These are phyloP conservation scores for Microctenopoma steveboyesi DNA, from an alignment of 2,797 vertebrate genomes.

Conservation along the genomic window DNA sequence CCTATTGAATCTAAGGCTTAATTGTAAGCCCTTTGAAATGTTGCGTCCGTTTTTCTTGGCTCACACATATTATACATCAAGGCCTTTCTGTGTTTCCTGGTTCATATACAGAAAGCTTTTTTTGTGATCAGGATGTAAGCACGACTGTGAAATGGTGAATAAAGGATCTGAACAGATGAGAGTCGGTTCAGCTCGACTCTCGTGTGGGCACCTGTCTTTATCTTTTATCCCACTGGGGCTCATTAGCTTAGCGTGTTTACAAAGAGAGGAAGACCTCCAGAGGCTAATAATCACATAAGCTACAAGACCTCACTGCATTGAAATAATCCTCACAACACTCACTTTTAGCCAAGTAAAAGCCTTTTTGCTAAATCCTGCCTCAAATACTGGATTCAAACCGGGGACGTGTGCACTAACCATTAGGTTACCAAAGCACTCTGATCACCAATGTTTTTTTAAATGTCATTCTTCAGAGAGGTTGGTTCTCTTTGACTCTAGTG, in stretches of 20 bases:
- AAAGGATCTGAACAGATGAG: conserved; percentile 42
- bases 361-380: conserved; percentile 18
- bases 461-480: too few species aligned
- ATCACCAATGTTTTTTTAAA: too few species aligned
- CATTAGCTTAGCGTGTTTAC: conserved; percentile 79
- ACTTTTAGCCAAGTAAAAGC: conserved; percentile 24
- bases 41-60: neutral
- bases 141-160: conserved; percentile 18
- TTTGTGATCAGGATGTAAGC: conserved; percentile 21
- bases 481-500: too few species aligned
- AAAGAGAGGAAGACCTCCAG: conserved; percentile 66
- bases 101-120: neutral
- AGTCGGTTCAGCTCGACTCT: conserved; percentile 49
- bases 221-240: conserved; percentile 67
- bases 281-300: conserved; percentile 74
- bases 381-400: neutral
- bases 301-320: conserved; percentile 64
- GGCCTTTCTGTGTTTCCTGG: neutral
- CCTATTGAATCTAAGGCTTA: conserved; percentile 18
- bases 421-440: too few species aligned
- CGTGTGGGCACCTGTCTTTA: conserved; percentile 69
- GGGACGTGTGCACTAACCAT: neutral
- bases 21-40: conserved; percentile 6
- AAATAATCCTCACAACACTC: conserved; percentile 46
- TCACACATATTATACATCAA: neutral